Percentiles rank a stretch among this genome's conserved stretches.
These are phyloP conservation scores for Papilio glaucus DNA, from an alignment of 1,140 invertebrate species.

Conservation along the genomic window DNA sequence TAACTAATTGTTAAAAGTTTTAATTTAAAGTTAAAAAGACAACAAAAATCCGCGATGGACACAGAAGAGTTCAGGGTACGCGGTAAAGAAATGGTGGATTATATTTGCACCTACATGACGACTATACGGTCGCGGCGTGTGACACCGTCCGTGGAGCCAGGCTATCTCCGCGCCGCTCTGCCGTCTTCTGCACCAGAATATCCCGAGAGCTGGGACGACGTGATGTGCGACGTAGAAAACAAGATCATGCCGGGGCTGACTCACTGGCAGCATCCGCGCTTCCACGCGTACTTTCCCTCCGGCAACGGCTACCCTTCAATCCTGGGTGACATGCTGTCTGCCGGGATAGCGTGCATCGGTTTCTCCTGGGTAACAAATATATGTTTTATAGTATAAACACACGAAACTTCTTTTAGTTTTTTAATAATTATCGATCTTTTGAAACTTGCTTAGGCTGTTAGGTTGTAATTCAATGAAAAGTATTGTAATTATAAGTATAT, in stretches of 20 bases:
- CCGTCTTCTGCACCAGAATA: constrained; percentile 93
- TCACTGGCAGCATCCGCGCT: constrained; percentile 99
- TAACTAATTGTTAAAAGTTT: not conserved
- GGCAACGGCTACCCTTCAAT: constrained; percentile 99
- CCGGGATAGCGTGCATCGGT: constrained; percentile 98
- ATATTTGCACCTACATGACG: constrained; percentile 97
- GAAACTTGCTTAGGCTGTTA: too few relatives aligned
- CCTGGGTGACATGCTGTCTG: constrained; percentile 98
- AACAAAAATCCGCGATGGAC: constrained; percentile 88
- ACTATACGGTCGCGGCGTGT: constrained; percentile 92
- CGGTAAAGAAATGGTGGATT: constrained; percentile 99
- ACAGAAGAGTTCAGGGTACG: constrained; percentile 93
- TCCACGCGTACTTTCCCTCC: constrained; percentile 99
- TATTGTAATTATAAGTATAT: too few relatives aligned
- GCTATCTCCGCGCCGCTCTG: constrained; percentile 93
- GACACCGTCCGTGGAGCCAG: constrained; percentile 95
- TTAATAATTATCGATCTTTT: too few relatives aligned
- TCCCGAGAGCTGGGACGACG: constrained; percentile 94
- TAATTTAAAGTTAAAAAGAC: constrained; percentile 17
- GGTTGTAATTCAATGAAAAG: too few relatives aligned
- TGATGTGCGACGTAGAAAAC: constrained; percentile 96
- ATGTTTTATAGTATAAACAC: too few relatives aligned
- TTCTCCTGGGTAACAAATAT: constrained; percentile 96
- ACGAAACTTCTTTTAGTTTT: too few relatives aligned
- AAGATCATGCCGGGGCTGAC: constrained; percentile 99